A percentile compares a stretch with the other conserved stretches of the same genome.
These are phyloP conservation scores for Glaucomys volans DNA, from an alignment of 2,113 vertebrate genomes.

Conservation along the genomic window DNA sequence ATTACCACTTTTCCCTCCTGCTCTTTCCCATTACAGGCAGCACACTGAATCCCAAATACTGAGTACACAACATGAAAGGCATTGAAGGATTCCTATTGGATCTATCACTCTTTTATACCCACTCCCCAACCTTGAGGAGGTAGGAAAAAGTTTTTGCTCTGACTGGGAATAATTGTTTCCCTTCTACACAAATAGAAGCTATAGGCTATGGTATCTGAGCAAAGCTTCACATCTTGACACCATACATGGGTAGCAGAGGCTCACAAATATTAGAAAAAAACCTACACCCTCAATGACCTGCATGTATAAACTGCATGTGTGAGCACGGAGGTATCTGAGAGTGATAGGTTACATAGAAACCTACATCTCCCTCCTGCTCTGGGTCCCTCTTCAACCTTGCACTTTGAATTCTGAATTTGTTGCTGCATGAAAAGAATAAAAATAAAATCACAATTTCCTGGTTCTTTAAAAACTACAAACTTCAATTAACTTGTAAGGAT, in stretches of 20 bases:
- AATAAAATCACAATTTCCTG: not conserved
- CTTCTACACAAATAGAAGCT: not conserved
- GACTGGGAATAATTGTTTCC: not conserved
- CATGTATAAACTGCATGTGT: not conserved
- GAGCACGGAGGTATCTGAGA: not conserved
- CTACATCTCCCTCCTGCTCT: not conserved
- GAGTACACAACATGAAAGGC: too few relatives aligned
- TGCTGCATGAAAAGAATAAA: not conserved
- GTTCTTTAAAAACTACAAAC: not conserved
- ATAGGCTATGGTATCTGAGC: not conserved
- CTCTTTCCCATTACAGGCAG: not conserved
- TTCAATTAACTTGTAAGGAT: not conserved
- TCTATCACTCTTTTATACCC: not conserved
- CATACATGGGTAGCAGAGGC: not conserved
- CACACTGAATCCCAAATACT: too few relatives aligned
- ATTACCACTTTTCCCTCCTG: too few relatives aligned
- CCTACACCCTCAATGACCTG: not conserved
- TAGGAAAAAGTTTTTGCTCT: not conserved
- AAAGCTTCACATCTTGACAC: not conserved
- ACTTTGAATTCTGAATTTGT: not conserved
- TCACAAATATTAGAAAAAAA: constrained; percentile 35
- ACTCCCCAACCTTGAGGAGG: not conserved
- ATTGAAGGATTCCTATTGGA: too few relatives aligned
- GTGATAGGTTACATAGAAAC: not conserved
- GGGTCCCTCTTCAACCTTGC: not conserved